Percentiles rank a stretch among this genome's conserved stretches.
Conservation (phyloP, 2,888 invertebrate genomes). For the Chymomyza caudatula region DNA sequence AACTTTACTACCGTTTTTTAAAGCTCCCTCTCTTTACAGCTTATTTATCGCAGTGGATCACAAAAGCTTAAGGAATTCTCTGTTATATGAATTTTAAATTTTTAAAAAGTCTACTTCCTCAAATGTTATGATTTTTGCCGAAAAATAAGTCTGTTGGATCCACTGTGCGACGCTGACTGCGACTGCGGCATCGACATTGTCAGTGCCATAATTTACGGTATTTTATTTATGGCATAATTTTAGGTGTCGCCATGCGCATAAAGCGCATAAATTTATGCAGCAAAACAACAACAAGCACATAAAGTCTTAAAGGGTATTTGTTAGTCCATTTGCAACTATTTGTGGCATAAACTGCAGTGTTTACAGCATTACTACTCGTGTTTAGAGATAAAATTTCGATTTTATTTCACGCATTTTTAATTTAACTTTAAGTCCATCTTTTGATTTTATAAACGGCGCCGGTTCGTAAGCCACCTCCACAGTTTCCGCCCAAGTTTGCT, state of each 20-base stretch:
- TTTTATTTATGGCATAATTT: conserved; percentile 70
- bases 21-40: too few species aligned
- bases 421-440: conserved; percentile 61
- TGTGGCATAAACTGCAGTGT: not conserved
- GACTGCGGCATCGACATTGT: not conserved
- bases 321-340: conserved; percentile 1
- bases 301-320: not conserved
- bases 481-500: conserved; percentile 21
- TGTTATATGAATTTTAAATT: too few species aligned
- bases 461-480: conserved; percentile 62
- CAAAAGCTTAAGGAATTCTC: too few species aligned
- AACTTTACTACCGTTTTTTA: too few species aligned
- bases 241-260: conserved; percentile 35
- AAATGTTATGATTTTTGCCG: too few species aligned
- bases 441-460: conserved; percentile 54
- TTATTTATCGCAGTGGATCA: too few species aligned
- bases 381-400: conserved; percentile 40
- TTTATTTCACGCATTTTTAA: conserved; percentile 49
- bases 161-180: not conserved
- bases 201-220: conserved; percentile 41
- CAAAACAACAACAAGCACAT: conserved; percentile 27
- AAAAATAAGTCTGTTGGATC: too few species aligned
- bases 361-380: not conserved
- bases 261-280: conserved; percentile 20
- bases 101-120: too few species aligned